Base-by-base conservation (phyloP, 2,888 invertebrate species). In the Pollenia labialis region DNA sequence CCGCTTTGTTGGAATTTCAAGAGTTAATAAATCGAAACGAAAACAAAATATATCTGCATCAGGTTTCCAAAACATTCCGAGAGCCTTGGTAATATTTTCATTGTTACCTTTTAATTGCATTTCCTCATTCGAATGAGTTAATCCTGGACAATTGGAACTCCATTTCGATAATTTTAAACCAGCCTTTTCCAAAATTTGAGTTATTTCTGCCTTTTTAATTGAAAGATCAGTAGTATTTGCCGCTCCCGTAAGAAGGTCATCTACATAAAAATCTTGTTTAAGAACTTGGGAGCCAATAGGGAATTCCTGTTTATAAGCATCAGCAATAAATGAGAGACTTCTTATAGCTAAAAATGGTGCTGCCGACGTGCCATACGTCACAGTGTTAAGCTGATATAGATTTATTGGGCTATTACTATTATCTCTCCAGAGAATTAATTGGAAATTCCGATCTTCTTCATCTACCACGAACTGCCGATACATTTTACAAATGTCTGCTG, bases 391-490 rank as follows among this genome's bases (percentile, higher is more conserved):
- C n/a, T n/a, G n/a, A 46, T 23, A 44, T 18, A 44, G 18, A 9
- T 16, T 16, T 2, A 44, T 44, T 44, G 11, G 42, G 16, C 11
- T 12, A 44, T 46, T 64, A 18, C 1, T 23, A 3, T 23, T 23
- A 23, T 23, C 23, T 23, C 23, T 77, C 54, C 76, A 85, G 1
- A 85, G 10, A 12, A 76, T 76, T 4, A 56, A 62, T 44, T 81
- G 85, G 18, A 56, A 85, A 11, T 62, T 71, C 3, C 77, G 69
- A 44, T 85, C 71, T 2, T 18, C 32, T 44, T 66, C 79, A 18
- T 82, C 12, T 1, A 85, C 50, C 6, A 71, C 40, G n/a, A 84
- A 46, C 23, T 23, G 23, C 1, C 23, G 23, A 3, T 23, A 23
- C 23, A 23, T 23, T 23, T 23, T 23, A 23, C n/a, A n/a, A n/a